These are phyloP conservation scores for Pelochelys cantorii DNA, from an alignment of 2,797 vertebrate genomes.

Conservation along the genomic window DNA sequence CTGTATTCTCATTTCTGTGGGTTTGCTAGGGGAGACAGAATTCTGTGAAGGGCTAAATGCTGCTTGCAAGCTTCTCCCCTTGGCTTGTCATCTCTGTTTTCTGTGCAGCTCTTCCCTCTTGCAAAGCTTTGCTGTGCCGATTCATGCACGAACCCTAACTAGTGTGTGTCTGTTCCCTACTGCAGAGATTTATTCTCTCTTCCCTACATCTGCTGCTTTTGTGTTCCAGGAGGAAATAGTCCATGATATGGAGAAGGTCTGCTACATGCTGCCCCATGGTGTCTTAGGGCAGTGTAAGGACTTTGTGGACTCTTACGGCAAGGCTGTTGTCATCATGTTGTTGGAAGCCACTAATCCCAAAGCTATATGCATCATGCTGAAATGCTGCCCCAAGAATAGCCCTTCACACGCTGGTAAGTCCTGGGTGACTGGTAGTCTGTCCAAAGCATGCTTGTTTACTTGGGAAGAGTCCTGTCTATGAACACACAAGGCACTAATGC, in stretches of 20 bases:
- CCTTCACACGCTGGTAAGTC: slow-evolving; percentile 73
- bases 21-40: background rate
- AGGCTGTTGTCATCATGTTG: slow-evolving; percentile 89
- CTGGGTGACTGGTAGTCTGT: background rate
- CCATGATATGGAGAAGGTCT: slow-evolving; percentile 86
- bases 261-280: slow-evolving; percentile 83
- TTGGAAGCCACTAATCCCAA: slow-evolving; percentile 86
- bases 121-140: too few relatives aligned
- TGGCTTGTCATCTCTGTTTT: background rate
- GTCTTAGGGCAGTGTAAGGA: slow-evolving; percentile 86
- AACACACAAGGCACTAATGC: background rate
- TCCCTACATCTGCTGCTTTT: background rate
- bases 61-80: background rate
- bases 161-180: too few relatives aligned
- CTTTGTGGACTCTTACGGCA: slow-evolving; percentile 87
- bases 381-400: slow-evolving; percentile 79
- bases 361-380: slow-evolving; percentile 84
- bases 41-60: background rate
- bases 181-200: background rate
- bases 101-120: too few relatives aligned
- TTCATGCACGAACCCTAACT: too few relatives aligned
- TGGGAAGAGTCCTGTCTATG: background rate
- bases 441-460: background rate
- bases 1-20: background rate
- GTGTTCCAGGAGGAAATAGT: slow-evolving; percentile 85